Conservation (phyloP, 2,888 invertebrate genomes). For the Cheilosia vernalis region DNA sequence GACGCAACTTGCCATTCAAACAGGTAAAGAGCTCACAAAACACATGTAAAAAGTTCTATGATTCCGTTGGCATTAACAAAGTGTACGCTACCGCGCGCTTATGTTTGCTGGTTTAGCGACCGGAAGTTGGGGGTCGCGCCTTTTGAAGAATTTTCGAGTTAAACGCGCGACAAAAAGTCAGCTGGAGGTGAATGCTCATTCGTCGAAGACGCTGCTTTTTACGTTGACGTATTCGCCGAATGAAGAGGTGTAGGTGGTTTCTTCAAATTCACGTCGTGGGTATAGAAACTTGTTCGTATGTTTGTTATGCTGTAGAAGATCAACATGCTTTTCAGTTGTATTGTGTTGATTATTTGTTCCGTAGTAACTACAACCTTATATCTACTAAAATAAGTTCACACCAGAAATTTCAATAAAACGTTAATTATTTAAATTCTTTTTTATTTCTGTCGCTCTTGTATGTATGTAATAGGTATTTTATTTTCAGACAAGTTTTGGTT, state of each 20-base stretch:
- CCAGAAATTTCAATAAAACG: no score
- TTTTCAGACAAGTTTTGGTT: no score
- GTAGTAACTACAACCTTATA: no score
- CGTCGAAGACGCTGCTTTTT: constrained; percentile 9
- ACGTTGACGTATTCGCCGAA: not conserved
- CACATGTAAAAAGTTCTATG: constrained; percentile 35
- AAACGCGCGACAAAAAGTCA: constrained; percentile 17
- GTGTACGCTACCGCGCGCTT: constrained; percentile 12
- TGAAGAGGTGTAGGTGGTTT: constrained; percentile 19
- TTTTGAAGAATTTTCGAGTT: constrained; percentile 41
- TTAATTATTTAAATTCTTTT: no score
- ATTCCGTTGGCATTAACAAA: constrained; percentile 8
- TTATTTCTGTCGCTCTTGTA: no score
- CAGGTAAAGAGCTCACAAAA: constrained; percentile 31
- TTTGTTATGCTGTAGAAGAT: not conserved
- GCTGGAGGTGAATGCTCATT: not conserved
- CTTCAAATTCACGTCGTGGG: not conserved
- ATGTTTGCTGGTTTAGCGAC: constrained; percentile 54
- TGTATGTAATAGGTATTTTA: no score
- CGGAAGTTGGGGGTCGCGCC: constrained; percentile 67
- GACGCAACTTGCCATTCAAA: constrained; percentile 5
- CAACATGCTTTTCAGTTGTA: constrained; percentile 12
- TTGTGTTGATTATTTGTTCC: not conserved
- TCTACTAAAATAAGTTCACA: no score
- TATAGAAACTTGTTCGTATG: not conserved